Evolutionary conservation across 2,113 vertebrate genomes (phyloP).

Genomic region (Chelonoidis abingdonii): DNA sequence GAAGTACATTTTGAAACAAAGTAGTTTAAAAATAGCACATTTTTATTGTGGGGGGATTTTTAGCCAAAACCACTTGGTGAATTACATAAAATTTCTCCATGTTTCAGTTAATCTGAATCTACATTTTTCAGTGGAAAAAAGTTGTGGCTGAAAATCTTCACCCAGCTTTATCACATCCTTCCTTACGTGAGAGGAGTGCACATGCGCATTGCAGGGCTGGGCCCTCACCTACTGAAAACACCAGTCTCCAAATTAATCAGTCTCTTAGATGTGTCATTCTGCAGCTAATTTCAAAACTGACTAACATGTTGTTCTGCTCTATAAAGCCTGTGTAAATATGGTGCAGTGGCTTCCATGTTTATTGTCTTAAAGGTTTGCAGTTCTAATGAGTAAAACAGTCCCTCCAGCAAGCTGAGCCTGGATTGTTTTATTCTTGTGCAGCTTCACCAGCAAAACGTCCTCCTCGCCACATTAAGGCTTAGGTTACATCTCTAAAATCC

Average conservation of each 20-base stretch:
- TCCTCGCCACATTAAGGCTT: rapidly evolving
- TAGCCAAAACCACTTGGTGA: background rate
- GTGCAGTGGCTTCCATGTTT: background rate
- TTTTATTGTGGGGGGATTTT: background rate
- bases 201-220: background rate
- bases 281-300: background rate
- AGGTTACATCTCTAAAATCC: background rate
- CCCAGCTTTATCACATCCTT: background rate
- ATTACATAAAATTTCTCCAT: background rate
- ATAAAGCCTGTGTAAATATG: background rate
- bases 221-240: background rate
- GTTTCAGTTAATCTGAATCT: background rate
- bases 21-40: background rate
- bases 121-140: background rate
- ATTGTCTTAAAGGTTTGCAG: background rate
- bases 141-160: background rate
- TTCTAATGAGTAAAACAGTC: background rate
- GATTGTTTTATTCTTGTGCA: rapidly evolving
- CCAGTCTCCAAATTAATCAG: background rate
- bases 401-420: background rate
- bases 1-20: background rate
- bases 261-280: background rate
- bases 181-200: background rate
- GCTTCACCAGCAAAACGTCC: rapidly evolving
- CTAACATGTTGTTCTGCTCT: background rate